These are phyloP conservation scores for Acrocephalus kingi DNA, from an alignment of 2,113 vertebrate species.

Conservation along the genomic window DNA sequence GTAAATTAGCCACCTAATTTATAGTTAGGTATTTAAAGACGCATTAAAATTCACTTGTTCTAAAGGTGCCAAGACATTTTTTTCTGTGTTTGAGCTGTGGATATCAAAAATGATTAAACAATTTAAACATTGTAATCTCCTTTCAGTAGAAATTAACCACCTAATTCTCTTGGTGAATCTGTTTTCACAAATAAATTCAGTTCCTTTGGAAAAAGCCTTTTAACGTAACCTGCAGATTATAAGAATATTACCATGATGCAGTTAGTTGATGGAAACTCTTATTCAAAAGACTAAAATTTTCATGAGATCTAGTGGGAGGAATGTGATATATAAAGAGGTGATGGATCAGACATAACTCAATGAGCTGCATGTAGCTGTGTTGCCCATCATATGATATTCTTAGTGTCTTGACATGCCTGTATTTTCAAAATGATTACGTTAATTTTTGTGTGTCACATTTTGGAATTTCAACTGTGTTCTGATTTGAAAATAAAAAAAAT, in stretches of 20 bases:
- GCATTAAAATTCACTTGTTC: background rate
- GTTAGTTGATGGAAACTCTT: background rate
- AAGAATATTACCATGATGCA: background rate
- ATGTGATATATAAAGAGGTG: background rate
- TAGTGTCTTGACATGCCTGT: background rate
- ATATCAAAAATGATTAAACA: background rate
- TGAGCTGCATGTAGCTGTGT: background rate
- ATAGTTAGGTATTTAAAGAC: background rate
- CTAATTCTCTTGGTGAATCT: background rate
- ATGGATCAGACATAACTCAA: background rate
- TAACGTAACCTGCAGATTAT: background rate
- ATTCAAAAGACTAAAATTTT: background rate
- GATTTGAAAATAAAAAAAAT: background rate
- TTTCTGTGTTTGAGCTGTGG: background rate
- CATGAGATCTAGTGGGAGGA: background rate
- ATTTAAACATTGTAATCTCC: background rate
- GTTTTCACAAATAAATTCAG: background rate
- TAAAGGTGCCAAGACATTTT: background rate
- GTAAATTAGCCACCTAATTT: background rate
- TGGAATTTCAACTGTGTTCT: background rate
- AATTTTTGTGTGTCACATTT: background rate
- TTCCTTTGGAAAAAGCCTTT: background rate
- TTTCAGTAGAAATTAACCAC: background rate
- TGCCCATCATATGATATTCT: background rate
- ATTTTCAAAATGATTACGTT: background rate